Conservation (phyloP, 2,888 invertebrate species). For the Heliconius sara region DNA sequence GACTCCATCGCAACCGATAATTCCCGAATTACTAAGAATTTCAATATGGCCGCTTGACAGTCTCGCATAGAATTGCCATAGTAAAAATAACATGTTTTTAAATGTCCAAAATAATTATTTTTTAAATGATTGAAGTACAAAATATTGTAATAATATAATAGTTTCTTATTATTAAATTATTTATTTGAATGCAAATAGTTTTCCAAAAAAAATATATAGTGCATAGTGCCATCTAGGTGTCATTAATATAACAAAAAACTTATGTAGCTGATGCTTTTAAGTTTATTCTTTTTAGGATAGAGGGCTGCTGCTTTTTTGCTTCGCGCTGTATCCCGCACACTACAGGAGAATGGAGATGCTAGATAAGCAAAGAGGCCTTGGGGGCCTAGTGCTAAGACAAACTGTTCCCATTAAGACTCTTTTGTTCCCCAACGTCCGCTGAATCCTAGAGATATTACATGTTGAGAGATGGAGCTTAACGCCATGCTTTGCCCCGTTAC, state of each 20-base stretch:
- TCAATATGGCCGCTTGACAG: slow-evolving; percentile 70
- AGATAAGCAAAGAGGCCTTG: too few relatives aligned
- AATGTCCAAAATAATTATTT: not conserved
- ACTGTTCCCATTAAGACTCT: too few relatives aligned
- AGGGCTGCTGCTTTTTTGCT: not conserved
- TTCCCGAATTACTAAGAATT: slow-evolving; percentile 75
- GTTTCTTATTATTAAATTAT: not conserved
- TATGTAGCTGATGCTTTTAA: not conserved
- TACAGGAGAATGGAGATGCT: too few relatives aligned
- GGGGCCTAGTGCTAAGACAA: too few relatives aligned
- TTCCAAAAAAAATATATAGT: not conserved
- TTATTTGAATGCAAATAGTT: not conserved
- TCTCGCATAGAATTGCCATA: slow-evolving; percentile 55
- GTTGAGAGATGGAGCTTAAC: too few relatives aligned
- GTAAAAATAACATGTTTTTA: slow-evolving; percentile 28
- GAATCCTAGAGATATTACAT: too few relatives aligned
- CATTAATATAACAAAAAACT: not conserved
- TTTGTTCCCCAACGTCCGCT: too few relatives aligned
- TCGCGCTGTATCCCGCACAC: too few relatives aligned
- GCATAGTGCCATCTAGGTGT: not conserved
- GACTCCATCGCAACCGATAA: slow-evolving; percentile 84
- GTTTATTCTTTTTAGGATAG: not conserved
- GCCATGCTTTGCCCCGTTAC: too few relatives aligned
- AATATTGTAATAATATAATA: not conserved
- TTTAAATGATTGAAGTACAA: not conserved